Evolutionary conservation across 2,797 vertebrate species (phyloP).

Genomic region (Sebastes hopkinsi): DNA sequence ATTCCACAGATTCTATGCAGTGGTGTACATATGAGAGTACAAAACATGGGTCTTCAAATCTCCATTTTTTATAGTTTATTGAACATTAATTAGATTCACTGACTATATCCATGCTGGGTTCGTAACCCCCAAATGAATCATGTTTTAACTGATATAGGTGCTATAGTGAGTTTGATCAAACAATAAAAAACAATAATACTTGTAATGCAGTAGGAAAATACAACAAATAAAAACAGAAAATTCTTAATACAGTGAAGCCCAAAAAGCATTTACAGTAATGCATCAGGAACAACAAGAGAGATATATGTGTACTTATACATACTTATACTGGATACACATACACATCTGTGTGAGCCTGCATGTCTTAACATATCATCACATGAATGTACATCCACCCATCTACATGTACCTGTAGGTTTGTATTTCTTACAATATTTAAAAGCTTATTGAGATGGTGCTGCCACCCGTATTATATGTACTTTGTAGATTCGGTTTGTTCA

Average conservation of each 20-base stretch:
- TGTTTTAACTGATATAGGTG: neutral
- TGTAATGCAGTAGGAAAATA: neutral
- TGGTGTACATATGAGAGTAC: neutral
- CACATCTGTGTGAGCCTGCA: neutral
- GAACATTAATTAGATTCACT: neutral
- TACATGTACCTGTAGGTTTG: neutral
- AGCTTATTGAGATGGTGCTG: neutral
- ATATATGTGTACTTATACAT: neutral
- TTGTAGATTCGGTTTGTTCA: fast-evolving
- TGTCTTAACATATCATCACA: neutral
- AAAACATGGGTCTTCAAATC: neutral
- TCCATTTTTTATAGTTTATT: neutral
- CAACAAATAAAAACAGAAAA: neutral
- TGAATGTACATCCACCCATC: neutral
- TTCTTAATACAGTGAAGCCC: neutral
- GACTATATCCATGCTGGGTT: neutral
- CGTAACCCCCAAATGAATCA: neutral
- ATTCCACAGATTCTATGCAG: neutral
- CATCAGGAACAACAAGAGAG: neutral
- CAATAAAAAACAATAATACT: neutral
- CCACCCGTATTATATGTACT: neutral
- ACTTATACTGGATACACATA: neutral
- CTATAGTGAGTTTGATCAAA: neutral
- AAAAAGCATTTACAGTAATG: neutral
- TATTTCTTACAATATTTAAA: neutral